These are phyloP conservation scores for Sicus ferrugineus DNA, from an alignment of 2,888 invertebrate genomes.

Conservation along the genomic window DNA sequence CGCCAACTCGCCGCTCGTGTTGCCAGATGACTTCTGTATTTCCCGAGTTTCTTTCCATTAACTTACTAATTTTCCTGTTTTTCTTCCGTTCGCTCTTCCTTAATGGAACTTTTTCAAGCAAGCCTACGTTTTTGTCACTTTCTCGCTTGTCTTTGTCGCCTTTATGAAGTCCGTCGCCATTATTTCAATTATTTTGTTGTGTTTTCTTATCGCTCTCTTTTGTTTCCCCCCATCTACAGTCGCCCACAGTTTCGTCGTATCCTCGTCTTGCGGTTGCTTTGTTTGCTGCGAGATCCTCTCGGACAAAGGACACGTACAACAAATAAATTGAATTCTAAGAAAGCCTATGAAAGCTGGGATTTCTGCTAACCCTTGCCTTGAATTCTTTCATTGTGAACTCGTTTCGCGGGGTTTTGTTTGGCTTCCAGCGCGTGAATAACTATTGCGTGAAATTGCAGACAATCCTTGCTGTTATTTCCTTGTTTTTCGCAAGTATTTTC, in stretches of 20 bases:
- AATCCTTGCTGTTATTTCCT: no score
- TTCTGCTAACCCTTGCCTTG: no score
- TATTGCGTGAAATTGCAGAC: no score
- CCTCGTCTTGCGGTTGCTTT: neutral
- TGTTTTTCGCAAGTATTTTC: no score
- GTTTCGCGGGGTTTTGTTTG: no score
- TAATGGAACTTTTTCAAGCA: neutral
- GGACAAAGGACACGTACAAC: no score
- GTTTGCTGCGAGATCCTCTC: neutral
- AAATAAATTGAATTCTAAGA: no score
- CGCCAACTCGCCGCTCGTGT: neutral
- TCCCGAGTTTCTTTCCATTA: neutral
- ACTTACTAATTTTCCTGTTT: conserved; percentile 21
- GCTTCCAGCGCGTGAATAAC: no score
- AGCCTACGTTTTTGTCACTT: neutral
- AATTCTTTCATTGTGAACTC: no score
- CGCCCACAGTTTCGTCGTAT: neutral
- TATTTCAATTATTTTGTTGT: neutral
- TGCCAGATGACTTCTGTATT: neutral
- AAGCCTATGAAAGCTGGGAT: no score
- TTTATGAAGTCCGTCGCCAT: neutral
- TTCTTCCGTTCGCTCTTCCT: no score
- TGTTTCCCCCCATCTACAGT: neutral
- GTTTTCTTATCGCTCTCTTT: neutral
- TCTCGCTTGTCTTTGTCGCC: neutral